Conservation (phyloP, 2,113 vertebrate genomes). For the Thermophis baileyi region DNA sequence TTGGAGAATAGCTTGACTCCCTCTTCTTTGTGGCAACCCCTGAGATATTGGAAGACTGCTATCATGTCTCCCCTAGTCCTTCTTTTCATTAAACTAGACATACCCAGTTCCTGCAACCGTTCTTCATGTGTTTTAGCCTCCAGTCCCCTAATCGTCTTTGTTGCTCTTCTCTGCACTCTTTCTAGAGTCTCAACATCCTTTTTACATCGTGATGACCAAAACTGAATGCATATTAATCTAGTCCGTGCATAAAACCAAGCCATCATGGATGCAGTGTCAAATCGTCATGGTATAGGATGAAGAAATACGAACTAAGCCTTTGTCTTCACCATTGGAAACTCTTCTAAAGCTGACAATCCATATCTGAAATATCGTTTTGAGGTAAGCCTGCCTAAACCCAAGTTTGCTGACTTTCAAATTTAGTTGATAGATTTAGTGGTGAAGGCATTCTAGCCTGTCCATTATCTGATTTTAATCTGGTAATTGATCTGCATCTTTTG, state of each 20-base stretch:
- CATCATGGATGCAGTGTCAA: neutral
- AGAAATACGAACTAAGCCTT: neutral
- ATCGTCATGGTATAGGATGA: neutral
- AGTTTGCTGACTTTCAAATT: neutral
- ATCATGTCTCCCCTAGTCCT: no score
- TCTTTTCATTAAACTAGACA: no score
- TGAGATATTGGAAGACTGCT: no score
- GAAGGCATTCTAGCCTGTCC: neutral
- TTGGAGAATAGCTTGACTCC: no score
- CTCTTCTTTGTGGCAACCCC: no score
- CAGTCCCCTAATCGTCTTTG: no score
- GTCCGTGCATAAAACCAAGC: neutral
- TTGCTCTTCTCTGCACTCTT: no score
- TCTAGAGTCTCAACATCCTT: no score
- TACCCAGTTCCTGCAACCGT: no score
- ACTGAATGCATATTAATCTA: no score
- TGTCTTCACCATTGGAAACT: neutral
- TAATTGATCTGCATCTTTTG: neutral
- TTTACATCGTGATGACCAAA: no score
- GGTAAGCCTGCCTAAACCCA: neutral
- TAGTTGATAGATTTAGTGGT: neutral
- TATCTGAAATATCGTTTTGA: neutral
- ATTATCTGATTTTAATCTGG: neutral
- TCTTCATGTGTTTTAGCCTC: no score
- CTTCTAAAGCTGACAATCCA: neutral